Percentiles rank a stretch among this genome's conserved stretches.
phyloP scores from a whole-genome alignment of 2,888 invertebrate genomes.

The Megaustenia siamemsis region DNA sequence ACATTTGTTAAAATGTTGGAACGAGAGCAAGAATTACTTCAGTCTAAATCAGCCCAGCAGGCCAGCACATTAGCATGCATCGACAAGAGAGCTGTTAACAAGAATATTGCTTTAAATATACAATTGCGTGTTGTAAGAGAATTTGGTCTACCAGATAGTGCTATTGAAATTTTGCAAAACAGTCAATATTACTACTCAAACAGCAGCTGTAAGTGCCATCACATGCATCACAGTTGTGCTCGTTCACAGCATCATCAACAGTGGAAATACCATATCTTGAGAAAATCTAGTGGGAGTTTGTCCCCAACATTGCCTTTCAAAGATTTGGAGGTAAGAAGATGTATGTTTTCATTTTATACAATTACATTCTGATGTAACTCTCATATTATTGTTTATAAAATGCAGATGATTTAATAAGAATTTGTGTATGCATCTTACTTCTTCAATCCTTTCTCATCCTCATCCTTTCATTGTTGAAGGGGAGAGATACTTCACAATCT shows the following conservation, averaged over 20 bases:
- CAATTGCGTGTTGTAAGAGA: constrained; percentile 94
- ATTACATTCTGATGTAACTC: too few species aligned
- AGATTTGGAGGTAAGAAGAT: constrained; percentile 59
- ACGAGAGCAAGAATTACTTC: constrained; percentile 90
- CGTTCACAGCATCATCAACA: constrained; percentile 46
- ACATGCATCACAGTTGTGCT: constrained; percentile 55
- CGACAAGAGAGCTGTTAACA: constrained; percentile 87
- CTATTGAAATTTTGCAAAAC: constrained; percentile 86
- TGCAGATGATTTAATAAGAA: too few species aligned
- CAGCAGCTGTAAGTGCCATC: constrained; percentile 58
- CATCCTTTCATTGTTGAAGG: too few species aligned
- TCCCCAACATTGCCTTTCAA: constrained; percentile 59
- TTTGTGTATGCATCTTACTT: too few species aligned
- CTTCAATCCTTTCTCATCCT: too few species aligned
- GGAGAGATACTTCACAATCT: too few species aligned
- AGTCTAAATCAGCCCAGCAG: constrained; percentile 88
- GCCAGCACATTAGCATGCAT: constrained; percentile 87
- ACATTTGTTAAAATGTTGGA: constrained; percentile 90
- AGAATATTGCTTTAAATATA: constrained; percentile 83
- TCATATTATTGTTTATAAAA: too few species aligned
- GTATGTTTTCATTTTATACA: background rate
- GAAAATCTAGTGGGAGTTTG: constrained; percentile 21
- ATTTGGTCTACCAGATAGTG: constrained; percentile 94
- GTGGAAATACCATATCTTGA: constrained; percentile 13
- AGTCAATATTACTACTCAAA: constrained; percentile 71